phyloP scores from a whole-genome alignment of 2,113 vertebrate genomes.

The Junco hyemalis region DNA sequence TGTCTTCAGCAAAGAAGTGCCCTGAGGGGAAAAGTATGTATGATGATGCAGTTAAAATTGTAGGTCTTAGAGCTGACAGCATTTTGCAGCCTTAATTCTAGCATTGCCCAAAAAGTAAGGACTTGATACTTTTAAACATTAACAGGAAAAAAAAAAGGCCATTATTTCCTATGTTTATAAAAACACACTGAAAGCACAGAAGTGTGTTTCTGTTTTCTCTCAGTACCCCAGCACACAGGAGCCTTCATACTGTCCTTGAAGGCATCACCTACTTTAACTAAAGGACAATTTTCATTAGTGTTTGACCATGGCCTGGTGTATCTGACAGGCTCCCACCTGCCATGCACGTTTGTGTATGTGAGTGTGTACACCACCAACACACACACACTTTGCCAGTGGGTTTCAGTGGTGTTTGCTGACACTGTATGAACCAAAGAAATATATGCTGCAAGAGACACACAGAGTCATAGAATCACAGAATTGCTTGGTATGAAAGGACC shows the following conservation, averaged over 20 bases:
- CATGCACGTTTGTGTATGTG: fast-evolving
- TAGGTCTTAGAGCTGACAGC: neutral
- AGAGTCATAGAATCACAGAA: neutral
- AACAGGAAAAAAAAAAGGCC: neutral
- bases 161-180: neutral
- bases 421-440: neutral
- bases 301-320: neutral
- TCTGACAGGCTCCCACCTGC: neutral
- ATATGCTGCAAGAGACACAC: neutral
- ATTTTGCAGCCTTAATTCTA: neutral
- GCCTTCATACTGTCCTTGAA: neutral
- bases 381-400: neutral
- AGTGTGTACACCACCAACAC: neutral
- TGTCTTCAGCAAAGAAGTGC: neutral
- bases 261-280: neutral
- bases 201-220: neutral
- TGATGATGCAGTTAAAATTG: neutral
- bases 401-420: neutral
- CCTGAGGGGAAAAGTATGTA: neutral
- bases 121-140: neutral
- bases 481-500: neutral
- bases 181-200: neutral
- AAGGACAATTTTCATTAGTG: neutral
- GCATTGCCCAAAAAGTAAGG: neutral
- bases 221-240: neutral